Evolutionary conservation across 2,797 vertebrate genomes (phyloP).

Genomic region (Geotria australis): DNA sequence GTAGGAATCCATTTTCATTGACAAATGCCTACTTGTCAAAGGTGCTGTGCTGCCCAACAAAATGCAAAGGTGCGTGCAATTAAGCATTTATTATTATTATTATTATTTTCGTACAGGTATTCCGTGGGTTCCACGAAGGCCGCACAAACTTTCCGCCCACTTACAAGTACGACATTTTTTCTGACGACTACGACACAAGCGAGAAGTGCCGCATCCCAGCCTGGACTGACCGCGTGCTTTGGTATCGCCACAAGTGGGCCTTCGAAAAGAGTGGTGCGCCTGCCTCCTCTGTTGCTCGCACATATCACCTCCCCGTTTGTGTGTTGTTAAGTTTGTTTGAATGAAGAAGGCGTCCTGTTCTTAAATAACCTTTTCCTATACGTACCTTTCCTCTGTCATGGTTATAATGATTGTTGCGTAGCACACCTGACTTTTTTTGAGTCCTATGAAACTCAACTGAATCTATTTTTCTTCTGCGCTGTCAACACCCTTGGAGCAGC

Average conservation of each 20-base stretch:
- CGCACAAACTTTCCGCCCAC: conserved; percentile 80
- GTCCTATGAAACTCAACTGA: too few relatives aligned
- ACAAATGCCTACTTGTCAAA: too few relatives aligned
- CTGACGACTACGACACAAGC: conserved; percentile 91
- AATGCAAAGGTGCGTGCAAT: too few relatives aligned
- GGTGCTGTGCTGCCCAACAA: too few relatives aligned
- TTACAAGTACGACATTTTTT: conserved; percentile 95
- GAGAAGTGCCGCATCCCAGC: conserved; percentile 93
- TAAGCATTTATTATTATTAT: too few relatives aligned
- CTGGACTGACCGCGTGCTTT: conserved; percentile 86
- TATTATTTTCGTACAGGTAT: conserved; percentile 21
- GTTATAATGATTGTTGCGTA: too few relatives aligned
- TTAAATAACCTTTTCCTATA: not conserved
- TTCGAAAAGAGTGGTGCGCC: conserved; percentile 56
- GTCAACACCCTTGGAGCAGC: conserved; percentile 12
- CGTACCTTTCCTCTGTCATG: too few relatives aligned
- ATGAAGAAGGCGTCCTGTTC: not conserved
- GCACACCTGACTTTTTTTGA: not conserved
- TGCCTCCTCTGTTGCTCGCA: not conserved
- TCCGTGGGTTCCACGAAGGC: conserved; percentile 62
- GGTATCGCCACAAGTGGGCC: conserved; percentile 91
- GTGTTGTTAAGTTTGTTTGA: not conserved
- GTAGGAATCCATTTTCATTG: too few relatives aligned
- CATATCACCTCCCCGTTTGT: too few relatives aligned
- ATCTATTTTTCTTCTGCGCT: too few relatives aligned